Evolutionary conservation across 2,888 invertebrate species (phyloP).

Genomic region (Lordiphosa fenestrarum): DNA sequence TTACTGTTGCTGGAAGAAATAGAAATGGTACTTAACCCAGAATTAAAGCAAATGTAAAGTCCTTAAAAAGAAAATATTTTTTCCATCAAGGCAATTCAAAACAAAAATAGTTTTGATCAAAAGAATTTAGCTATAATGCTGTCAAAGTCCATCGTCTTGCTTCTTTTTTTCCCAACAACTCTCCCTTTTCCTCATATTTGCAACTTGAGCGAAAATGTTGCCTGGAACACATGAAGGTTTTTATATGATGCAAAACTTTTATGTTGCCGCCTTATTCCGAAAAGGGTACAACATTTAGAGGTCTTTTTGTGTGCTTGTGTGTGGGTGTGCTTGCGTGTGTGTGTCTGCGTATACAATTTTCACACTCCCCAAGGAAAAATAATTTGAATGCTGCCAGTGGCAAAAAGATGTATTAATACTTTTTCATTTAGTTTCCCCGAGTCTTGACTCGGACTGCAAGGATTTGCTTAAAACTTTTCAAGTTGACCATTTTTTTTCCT

Average conservation of each 20-base stretch:
- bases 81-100: too few species aligned
- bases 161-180: too few species aligned
- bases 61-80: too few species aligned
- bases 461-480: slow-evolving; percentile 42
- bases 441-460: too few species aligned
- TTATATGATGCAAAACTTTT: slow-evolving; percentile 47
- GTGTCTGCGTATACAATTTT: slow-evolving; percentile 36
- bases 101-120: too few species aligned
- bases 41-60: too few species aligned
- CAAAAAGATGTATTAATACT: slow-evolving; percentile 60
- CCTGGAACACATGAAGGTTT: slow-evolving; percentile 37
- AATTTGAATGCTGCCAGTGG: slow-evolving; percentile 45
- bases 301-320: slow-evolving; percentile 36
- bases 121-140: too few species aligned
- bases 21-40: too few species aligned
- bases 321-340: slow-evolving; percentile 16
- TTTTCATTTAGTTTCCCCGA: slow-evolving; percentile 63
- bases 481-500: slow-evolving; percentile 47
- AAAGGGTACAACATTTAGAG: slow-evolving; percentile 56
- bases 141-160: too few species aligned
- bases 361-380: slow-evolving; percentile 58
- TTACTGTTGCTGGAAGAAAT: too few species aligned
- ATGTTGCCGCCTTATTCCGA: slow-evolving; percentile 33
- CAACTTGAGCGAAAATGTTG: slow-evolving; percentile 22
- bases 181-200: too few species aligned